A percentile compares a stretch with the other conserved stretches of the same genome.
Conservation (phyloP, 2,888 invertebrate species). For the Pinctada fucata region DNA sequence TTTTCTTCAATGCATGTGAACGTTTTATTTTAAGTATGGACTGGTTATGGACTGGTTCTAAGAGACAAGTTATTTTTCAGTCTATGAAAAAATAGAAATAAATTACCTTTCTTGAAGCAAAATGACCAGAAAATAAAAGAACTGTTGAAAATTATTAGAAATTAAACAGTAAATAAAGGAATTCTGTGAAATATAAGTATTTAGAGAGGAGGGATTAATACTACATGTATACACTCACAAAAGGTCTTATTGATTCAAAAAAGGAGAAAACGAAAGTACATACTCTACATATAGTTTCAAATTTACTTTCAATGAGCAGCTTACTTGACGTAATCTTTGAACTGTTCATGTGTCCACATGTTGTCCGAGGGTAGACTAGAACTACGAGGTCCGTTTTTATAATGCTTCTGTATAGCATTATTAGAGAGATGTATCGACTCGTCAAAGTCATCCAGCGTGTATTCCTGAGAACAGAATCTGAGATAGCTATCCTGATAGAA, state of each 20-base stretch:
- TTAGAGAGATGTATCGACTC: conserved; percentile 92
- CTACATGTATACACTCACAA: too few relatives aligned
- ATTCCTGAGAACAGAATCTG: conserved; percentile 87
- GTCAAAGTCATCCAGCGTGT: conserved; percentile 90
- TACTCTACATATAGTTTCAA: too few relatives aligned
- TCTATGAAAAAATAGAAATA: background rate
- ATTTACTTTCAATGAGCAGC: too few relatives aligned
- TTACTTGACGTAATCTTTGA: conserved; percentile 84
- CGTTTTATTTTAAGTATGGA: background rate
- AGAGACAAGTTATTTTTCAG: background rate
- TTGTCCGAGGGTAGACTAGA: conserved; percentile 83
- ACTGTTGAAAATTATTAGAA: too few relatives aligned
- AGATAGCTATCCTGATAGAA: conserved; percentile 95
- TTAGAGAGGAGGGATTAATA: too few relatives aligned
- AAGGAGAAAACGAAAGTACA: too few relatives aligned
- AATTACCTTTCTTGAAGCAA: too few relatives aligned
- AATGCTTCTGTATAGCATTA: conserved; percentile 94
- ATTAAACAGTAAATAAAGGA: too few relatives aligned
- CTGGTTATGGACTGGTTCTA: background rate
- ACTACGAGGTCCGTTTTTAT: conserved; percentile 80
- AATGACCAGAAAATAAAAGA: too few relatives aligned
- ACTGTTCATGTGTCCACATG: conserved; percentile 90
- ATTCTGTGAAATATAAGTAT: too few relatives aligned
- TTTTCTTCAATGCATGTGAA: background rate
- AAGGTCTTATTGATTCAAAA: too few relatives aligned